These are phyloP conservation scores for Pseudopleuronectes americanus DNA, from an alignment of 2,797 vertebrate genomes.

Conservation along the genomic window DNA sequence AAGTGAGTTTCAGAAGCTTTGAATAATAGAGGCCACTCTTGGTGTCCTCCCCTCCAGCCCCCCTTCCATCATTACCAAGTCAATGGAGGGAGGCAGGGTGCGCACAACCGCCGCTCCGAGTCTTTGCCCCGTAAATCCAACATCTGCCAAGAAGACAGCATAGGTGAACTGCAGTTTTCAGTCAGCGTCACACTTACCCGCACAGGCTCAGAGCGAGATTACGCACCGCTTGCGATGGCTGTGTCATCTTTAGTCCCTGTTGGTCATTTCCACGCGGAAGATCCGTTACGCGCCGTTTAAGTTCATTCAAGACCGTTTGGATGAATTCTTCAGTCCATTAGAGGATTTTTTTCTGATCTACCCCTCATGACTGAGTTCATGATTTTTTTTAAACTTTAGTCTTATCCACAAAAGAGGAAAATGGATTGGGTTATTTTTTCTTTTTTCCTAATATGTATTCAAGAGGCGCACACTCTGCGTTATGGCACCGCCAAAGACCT, in stretches of 20 bases:
- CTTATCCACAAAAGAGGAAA: constrained; percentile 39
- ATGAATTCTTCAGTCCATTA: background rate
- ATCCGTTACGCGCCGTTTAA: constrained; percentile 22
- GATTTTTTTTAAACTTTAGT: background rate
- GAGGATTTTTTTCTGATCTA: background rate
- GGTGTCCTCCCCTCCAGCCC: constrained; percentile 12
- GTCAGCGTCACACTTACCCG: constrained; percentile 18
- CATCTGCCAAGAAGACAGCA: constrained; percentile 57
- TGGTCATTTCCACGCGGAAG: constrained; percentile 20
- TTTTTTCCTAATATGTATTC: constrained; percentile 73
- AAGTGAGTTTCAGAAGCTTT: constrained; percentile 11
- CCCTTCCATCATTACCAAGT: constrained; percentile 66
- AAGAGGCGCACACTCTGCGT: constrained; percentile 55
- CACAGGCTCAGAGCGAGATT: background rate
- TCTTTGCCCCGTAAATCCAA: constrained; percentile 37
- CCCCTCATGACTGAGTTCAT: constrained; percentile 29
- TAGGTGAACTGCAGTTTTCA: constrained; percentile 33
- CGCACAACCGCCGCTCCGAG: constrained; percentile 35
- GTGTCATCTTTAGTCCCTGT: constrained; percentile 11
- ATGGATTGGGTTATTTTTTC: constrained; percentile 67
- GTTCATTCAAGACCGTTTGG: background rate
- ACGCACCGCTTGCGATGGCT: constrained; percentile 42
- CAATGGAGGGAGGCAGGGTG: constrained; percentile 57
- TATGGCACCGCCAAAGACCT: constrained; percentile 72
- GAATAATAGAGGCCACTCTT: constrained; percentile 46